Percentiles rank a stretch among this genome's conserved stretches.
phyloP scores from a whole-genome alignment of 2,797 vertebrate genomes.

The Malurus leucopterus region DNA sequence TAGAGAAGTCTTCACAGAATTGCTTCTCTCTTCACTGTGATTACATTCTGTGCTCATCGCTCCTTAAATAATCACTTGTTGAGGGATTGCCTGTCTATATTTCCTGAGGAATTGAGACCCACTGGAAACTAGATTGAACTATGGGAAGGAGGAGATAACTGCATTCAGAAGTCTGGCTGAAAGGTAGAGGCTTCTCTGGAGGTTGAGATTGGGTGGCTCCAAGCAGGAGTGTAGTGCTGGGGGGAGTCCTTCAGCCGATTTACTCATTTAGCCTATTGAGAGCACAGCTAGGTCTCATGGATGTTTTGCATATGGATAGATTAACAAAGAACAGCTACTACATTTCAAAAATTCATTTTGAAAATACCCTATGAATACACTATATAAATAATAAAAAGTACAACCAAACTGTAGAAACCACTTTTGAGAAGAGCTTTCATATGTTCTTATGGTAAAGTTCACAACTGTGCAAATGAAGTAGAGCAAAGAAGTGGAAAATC shows the following conservation, averaged over 20 bases:
- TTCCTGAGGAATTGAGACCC: neutral
- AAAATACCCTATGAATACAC: conserved; percentile 24
- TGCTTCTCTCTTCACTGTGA: neutral
- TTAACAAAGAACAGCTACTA: neutral
- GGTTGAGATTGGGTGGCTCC: neutral
- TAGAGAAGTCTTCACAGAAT: neutral
- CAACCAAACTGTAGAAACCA: conserved; percentile 35
- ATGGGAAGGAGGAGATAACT: neutral
- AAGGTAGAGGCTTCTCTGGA: neutral
- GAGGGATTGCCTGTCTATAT: neutral
- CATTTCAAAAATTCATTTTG: conserved; percentile 24
- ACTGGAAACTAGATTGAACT: neutral
- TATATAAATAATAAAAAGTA: conserved; percentile 17
- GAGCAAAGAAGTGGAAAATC: conserved; percentile 12
- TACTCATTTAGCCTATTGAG: neutral
- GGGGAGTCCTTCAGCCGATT: neutral
- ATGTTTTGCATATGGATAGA: neutral
- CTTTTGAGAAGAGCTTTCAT: conserved; percentile 36
- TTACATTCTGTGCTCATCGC: neutral
- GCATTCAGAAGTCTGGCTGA: neutral
- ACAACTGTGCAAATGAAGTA: neutral
- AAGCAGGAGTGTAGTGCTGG: neutral
- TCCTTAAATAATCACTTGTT: neutral
- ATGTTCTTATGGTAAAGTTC: neutral
- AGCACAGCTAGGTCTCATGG: neutral